Evolutionary conservation across 2,888 invertebrate genomes (phyloP).

Genomic region (Lepetodrilus schrolli): DNA sequence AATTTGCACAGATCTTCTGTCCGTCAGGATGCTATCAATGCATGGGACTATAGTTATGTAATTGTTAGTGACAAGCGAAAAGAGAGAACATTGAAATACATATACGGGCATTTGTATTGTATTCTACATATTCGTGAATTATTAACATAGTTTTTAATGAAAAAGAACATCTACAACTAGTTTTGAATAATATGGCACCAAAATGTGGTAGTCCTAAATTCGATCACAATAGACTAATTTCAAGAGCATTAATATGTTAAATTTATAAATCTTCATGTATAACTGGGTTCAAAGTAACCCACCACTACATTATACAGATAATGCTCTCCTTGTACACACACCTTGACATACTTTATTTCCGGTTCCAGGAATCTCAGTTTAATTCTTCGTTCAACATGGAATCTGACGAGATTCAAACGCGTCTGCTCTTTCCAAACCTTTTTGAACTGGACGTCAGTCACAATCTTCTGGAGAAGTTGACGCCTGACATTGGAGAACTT

Average conservation of each 20-base stretch:
- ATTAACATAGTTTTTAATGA: too few relatives aligned
- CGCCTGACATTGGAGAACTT: constrained; percentile 88
- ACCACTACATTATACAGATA: too few relatives aligned
- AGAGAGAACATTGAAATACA: neutral
- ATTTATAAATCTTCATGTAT: too few relatives aligned
- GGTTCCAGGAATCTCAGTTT: neutral
- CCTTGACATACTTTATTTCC: neutral
- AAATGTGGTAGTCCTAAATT: too few relatives aligned
- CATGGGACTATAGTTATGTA: neutral
- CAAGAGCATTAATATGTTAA: too few relatives aligned
- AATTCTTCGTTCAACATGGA: constrained; percentile 36
- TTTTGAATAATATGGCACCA: too few relatives aligned
- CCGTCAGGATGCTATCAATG: neutral
- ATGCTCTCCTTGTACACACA: too few relatives aligned
- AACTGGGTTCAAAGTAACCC: too few relatives aligned
- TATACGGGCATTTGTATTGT: too few relatives aligned
- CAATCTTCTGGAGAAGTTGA: constrained; percentile 87
- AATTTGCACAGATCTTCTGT: neutral
- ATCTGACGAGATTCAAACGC: constrained; percentile 53
- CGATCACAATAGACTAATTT: too few relatives aligned
- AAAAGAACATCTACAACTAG: too few relatives aligned
- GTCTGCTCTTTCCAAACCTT: constrained; percentile 82
- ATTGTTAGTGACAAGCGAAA: neutral
- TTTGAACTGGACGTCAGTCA: constrained; percentile 96
- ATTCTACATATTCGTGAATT: too few relatives aligned